Evolutionary conservation across 2,888 invertebrate species (phyloP).

Genomic region (Epistrophella euchroma): DNA sequence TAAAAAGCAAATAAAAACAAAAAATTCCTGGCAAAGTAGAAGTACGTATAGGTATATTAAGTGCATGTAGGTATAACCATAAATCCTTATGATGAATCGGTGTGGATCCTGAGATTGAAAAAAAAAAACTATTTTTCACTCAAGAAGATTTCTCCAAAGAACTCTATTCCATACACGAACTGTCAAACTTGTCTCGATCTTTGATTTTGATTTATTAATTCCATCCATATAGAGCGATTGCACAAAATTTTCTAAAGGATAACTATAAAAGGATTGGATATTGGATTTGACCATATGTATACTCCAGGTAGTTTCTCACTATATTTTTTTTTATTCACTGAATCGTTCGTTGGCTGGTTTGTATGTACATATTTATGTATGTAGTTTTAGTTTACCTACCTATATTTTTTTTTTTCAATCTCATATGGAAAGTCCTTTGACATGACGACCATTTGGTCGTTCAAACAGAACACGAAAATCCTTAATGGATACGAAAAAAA

Average conservation of each 20-base stretch:
- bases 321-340: neutral
- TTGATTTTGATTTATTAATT: conserved; percentile 72
- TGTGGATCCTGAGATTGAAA: conserved; percentile 43
- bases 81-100: conserved; percentile 64
- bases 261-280: conserved; percentile 9
- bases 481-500: conserved; percentile 30
- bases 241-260: conserved; percentile 8
- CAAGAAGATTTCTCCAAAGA: conserved; percentile 17
- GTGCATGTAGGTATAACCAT: conserved; percentile 44
- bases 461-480: conserved; percentile 31
- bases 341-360: neutral
- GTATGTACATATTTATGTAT: neutral
- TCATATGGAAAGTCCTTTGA: conserved; percentile 43
- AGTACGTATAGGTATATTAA: neutral
- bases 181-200: conserved; percentile 68
- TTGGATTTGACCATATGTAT: conserved; percentile 2
- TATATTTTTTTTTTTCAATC: conserved; percentile 28
- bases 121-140: conserved; percentile 69
- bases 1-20: conserved; percentile 19
- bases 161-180: conserved; percentile 47
- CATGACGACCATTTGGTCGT: conserved; percentile 24
- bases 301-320: neutral
- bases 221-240: conserved; percentile 11
- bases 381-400: neutral
- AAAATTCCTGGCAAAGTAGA: conserved; percentile 17